Percentiles rank a stretch among this genome's conserved stretches.
Evolutionary conservation across 1,140 invertebrate species (phyloP).

Genomic region (Aethina tumida): DNA sequence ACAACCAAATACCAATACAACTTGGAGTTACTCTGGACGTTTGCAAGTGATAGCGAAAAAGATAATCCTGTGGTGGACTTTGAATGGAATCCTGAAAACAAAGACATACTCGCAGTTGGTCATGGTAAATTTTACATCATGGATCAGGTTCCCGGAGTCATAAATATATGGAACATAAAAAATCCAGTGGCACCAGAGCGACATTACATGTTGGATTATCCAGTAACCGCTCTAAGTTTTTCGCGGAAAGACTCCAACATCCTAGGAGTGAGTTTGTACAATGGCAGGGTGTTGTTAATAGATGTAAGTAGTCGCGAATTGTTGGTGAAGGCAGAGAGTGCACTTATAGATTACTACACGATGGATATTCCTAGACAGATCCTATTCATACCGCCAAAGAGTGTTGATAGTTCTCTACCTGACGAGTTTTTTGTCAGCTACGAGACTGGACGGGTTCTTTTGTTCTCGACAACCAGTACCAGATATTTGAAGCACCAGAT

Average conservation of each 20-base stretch:
- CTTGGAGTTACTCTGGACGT: conserved; percentile 53
- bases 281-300: conserved; percentile 64
- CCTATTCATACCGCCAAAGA: too few species aligned
- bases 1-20: conserved; percentile 54
- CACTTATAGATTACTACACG: too few species aligned
- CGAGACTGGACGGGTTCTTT: neutral
- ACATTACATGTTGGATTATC: conserved; percentile 52
- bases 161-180: conserved; percentile 76
- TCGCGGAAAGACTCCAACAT: conserved; percentile 57
- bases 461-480: neutral
- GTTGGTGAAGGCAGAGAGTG: conserved; percentile 38
- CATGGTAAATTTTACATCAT: conserved; percentile 52
- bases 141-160: conserved; percentile 45
- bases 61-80: too few species aligned
- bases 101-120: conserved; percentile 56
- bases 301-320: conserved; percentile 49
- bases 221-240: conserved; percentile 65
- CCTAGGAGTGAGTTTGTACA: conserved; percentile 67
- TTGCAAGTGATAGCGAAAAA: conserved; percentile 39
- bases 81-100: conserved; percentile 52
- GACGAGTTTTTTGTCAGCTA: too few species aligned
- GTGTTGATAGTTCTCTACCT: too few species aligned
- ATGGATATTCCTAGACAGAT: too few species aligned
- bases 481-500: conserved; percentile 38
- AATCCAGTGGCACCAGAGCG: conserved; percentile 76